These are phyloP conservation scores for Phthorimaea operculella DNA, from an alignment of 1,140 invertebrate species.

Conservation along the genomic window DNA sequence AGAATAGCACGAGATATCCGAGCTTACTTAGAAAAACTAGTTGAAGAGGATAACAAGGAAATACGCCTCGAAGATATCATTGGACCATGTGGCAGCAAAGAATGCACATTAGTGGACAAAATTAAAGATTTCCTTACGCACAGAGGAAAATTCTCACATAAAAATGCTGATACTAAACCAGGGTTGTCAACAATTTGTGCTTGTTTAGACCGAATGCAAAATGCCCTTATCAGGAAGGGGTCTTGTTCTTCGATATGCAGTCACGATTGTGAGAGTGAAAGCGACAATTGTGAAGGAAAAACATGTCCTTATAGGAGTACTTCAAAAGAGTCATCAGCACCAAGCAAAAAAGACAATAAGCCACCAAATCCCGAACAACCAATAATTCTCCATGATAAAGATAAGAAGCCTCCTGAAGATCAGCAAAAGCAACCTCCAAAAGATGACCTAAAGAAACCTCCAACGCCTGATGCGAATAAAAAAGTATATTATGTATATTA, in stretches of 20 bases:
- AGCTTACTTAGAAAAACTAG: constrained; percentile 53
- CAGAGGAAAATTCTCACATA: constrained; percentile 39
- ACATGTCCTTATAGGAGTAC: constrained; percentile 30
- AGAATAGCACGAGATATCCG: constrained; percentile 52
- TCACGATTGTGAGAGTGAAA: constrained; percentile 37
- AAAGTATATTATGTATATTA: constrained; percentile 50
- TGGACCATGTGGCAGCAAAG: constrained; percentile 58
- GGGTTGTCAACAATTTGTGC: constrained; percentile 51
- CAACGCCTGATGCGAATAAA: not conserved
- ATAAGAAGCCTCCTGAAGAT: too few species aligned
- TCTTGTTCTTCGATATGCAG: constrained; percentile 33
- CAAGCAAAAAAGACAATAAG: too few species aligned
- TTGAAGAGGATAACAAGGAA: constrained; percentile 52
- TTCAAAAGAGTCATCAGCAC: not conserved
- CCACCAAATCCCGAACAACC: too few species aligned
- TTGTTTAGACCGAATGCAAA: constrained; percentile 48
- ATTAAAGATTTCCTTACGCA: constrained; percentile 50
- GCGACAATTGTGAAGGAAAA: constrained; percentile 35
- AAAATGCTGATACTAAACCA: constrained; percentile 23
- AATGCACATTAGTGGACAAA: constrained; percentile 47
- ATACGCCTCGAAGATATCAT: constrained; percentile 47
- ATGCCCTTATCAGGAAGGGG: constrained; percentile 34
- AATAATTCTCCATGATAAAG: too few species aligned
- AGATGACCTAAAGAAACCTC: not conserved
- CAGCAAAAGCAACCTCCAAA: not conserved